Evolutionary conservation across 2,113 vertebrate genomes (phyloP), one percentile per base, ranked within the genome.

Genomic region (Falco punctatus): DNA sequence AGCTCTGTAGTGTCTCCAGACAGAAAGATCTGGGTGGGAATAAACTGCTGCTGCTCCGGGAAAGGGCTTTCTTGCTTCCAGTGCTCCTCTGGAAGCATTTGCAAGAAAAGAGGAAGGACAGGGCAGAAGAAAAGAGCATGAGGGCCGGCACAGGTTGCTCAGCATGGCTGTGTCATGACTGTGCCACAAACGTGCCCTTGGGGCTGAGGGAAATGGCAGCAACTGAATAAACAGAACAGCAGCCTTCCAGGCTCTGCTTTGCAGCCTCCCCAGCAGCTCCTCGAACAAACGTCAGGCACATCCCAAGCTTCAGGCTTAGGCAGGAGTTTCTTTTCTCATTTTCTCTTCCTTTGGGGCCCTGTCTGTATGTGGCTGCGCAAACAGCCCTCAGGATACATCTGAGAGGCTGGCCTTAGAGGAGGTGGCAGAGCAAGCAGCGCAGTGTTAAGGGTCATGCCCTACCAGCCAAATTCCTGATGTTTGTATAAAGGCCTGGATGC

Each of bases 1-100:
- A 23, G 24, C 67, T n/a, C 38, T 46, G 51, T 18, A 3, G 6
- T 27, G 40, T 33, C 71, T 42, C 27, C 35, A 30, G 30, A 5
- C 12, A 3, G 80, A 35, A 48, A 44, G 64, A 28, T 42, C 13
- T 19, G 55, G 15, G 8, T 42, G 65, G 82, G 55, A 27, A 27
- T 16, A 32, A 32, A 3, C 19, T 4, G 12, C 55, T 46, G 40
- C 66, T 38, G 42, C 32, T 52, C 24, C 0, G 3, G 69, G 65
- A 64, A 46, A 18, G 49, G 54, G 23, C 38, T 74, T 67, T 6
- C 17, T 61, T 32, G 28, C 57, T 64, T 59, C 59, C 13, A 7
- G 0, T 4, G 8, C 23, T 46, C 10, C 64, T 46, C 81, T 52
- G 57, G 49, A 38, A 86, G 59, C 3, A 0, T 70, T 55, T 4